A percentile compares a stretch with the other conserved stretches of the same genome.
Conservation (phyloP, 2,888 invertebrate genomes). For the Craniophora ligustri region DNA sequence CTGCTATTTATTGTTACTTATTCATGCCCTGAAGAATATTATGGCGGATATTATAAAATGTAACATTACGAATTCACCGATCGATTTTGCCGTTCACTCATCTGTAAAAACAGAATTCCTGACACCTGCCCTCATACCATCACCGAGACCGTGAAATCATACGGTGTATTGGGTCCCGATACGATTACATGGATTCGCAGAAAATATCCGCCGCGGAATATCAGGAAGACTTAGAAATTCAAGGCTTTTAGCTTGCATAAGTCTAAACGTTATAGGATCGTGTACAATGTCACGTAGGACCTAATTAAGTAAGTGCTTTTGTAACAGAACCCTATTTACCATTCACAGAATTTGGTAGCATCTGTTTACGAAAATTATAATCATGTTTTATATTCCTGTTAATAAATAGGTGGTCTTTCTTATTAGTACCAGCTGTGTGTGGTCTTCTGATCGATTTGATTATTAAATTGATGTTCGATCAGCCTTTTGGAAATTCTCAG, state of each 20-base stretch:
- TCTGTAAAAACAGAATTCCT: slow-evolving; percentile 9
- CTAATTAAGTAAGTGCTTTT: slow-evolving; percentile 19
- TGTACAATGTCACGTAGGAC: slow-evolving; percentile 9
- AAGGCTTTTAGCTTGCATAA: slow-evolving; percentile 31
- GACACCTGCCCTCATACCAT: slow-evolving; percentile 1
- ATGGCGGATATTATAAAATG: too few species aligned
- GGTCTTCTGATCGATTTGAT: not conserved
- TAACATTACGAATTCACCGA: not conserved
- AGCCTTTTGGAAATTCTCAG: too few species aligned
- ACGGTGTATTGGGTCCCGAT: slow-evolving; percentile 30
- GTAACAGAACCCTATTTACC: not conserved
- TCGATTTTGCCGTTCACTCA: slow-evolving; percentile 13
- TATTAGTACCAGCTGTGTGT: not conserved
- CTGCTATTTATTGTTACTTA: too few species aligned
- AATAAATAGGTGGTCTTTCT: too few species aligned
- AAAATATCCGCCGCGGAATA: slow-evolving; percentile 22
- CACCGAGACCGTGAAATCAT: slow-evolving; percentile 19
- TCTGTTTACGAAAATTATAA: not conserved
- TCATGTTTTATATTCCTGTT: not conserved
- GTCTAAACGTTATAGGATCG: slow-evolving; percentile 1
- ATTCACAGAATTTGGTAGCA: not conserved
- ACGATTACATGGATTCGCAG: slow-evolving; percentile 30
- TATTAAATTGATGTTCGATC: too few species aligned
- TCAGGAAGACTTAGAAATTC: slow-evolving; percentile 44
- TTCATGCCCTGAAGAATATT: too few species aligned